phyloP scores from a whole-genome alignment of 2,113 vertebrate genomes.

The Microtus oregoni region DNA sequence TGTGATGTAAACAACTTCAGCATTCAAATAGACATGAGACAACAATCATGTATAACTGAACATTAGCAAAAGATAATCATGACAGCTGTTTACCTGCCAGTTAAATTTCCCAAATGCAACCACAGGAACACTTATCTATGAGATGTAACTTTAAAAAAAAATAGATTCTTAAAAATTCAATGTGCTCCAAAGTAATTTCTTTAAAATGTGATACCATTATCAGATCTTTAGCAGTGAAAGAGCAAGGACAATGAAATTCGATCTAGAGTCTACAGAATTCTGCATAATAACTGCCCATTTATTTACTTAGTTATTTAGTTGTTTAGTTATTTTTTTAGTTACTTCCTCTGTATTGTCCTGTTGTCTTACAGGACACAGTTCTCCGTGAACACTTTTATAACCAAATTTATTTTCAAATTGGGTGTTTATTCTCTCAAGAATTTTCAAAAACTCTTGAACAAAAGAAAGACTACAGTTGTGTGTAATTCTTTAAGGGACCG shows the following conservation, averaged over 20 bases:
- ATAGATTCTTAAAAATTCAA: not conserved
- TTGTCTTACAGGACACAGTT: not conserved
- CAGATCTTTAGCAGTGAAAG: conserved; percentile 28
- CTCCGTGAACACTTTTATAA: not conserved
- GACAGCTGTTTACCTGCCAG: not conserved
- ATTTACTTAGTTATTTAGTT: not conserved
- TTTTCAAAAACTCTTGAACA: not conserved
- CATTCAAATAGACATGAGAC: not conserved
- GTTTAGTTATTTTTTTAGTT: not conserved
- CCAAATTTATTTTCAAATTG: not conserved
- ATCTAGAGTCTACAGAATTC: not conserved
- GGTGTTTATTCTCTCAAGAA: not conserved
- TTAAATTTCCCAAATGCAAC: conserved; percentile 45
- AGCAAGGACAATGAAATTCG: not conserved
- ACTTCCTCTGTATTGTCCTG: not conserved
- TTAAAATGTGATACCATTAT: conserved; percentile 33
- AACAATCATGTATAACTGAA: not conserved
- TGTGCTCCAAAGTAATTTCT: conserved; percentile 25
- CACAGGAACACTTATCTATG: conserved; percentile 18
- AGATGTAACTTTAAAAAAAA: conserved; percentile 14
- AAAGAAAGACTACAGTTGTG: not conserved
- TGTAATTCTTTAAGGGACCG: not conserved
- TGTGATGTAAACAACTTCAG: not conserved
- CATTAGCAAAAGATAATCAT: conserved; percentile 14
- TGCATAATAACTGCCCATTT: not conserved